Percentiles rank a stretch among this genome's conserved stretches.
These are phyloP conservation scores for Todiramphus chloris DNA, from an alignment of 2,113 vertebrate species.

Conservation along the genomic window DNA sequence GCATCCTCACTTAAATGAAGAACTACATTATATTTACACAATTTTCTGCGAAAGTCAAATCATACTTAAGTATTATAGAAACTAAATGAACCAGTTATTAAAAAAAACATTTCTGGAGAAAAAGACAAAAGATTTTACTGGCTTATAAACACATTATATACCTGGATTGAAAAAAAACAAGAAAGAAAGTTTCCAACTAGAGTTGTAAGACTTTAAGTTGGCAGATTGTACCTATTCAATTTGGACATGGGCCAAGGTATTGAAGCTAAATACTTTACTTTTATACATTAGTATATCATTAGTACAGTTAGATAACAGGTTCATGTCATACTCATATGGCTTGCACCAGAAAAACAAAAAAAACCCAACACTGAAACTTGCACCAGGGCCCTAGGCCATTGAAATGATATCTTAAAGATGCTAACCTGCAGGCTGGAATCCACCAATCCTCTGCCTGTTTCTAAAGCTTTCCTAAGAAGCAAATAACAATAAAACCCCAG, in stretches of 20 bases:
- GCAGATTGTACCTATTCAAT: background rate
- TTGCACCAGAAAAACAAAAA: background rate
- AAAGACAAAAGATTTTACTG: background rate
- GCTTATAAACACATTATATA: background rate
- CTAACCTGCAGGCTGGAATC: background rate
- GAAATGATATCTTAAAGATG: background rate
- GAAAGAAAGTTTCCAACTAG: background rate
- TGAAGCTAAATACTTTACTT: background rate
- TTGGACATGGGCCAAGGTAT: accelerated
- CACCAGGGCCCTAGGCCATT: background rate
- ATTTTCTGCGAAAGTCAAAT: background rate
- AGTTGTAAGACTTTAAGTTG: background rate
- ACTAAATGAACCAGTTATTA: background rate
- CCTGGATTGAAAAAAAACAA: background rate
- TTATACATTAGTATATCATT: background rate
- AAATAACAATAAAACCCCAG: background rate
- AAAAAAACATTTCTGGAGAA: background rate
- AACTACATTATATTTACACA: background rate
- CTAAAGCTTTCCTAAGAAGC: background rate
- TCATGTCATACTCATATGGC: background rate
- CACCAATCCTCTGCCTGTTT: background rate
- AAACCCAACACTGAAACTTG: background rate
- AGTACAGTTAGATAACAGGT: background rate
- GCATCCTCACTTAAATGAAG: background rate
- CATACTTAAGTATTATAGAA: background rate